Evolutionary conservation across 2,888 invertebrate genomes (phyloP).

Genomic region (Xiphydria camelus): DNA sequence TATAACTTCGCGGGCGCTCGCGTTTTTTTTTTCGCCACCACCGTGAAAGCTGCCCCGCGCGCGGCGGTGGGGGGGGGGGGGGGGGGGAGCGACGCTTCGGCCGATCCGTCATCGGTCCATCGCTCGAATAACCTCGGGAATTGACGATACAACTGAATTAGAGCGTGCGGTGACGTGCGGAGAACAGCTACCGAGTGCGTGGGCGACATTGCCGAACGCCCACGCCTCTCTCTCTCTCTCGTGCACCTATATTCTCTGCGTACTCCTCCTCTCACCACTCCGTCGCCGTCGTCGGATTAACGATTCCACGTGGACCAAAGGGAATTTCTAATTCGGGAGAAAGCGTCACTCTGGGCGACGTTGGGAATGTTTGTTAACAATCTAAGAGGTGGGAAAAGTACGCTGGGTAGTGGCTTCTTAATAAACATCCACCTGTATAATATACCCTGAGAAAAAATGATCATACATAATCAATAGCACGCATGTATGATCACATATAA

Average conservation of each 20-base stretch:
- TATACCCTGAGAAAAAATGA: no score
- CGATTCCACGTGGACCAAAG: no score
- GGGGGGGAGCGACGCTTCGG: not conserved
- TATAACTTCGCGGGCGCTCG: no score
- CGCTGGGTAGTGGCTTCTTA: no score
- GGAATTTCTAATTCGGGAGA: no score
- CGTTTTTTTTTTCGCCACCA: no score
- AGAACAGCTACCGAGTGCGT: conserved; percentile 28
- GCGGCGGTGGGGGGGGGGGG: no score
- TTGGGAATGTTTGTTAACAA: conserved; percentile 7
- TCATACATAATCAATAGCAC: no score
- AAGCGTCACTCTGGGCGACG: no score
- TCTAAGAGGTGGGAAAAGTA: not conserved
- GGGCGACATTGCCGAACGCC: conserved; percentile 27
- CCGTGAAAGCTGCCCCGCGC: no score
- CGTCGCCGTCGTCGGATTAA: not conserved
- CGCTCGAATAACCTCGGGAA: not conserved
- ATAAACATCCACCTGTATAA: no score
- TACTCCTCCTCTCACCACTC: not conserved
- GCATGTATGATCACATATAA: no score
- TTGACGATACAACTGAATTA: conserved; percentile 3
- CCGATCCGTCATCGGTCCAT: not conserved
- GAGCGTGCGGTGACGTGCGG: conserved; percentile 13
- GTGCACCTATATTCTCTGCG: conserved; percentile 10
- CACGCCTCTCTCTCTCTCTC: conserved; percentile 2